These are phyloP conservation scores for Odobenus rosmarus DNA, from an alignment of 2,113 vertebrate genomes.

Conservation along the genomic window DNA sequence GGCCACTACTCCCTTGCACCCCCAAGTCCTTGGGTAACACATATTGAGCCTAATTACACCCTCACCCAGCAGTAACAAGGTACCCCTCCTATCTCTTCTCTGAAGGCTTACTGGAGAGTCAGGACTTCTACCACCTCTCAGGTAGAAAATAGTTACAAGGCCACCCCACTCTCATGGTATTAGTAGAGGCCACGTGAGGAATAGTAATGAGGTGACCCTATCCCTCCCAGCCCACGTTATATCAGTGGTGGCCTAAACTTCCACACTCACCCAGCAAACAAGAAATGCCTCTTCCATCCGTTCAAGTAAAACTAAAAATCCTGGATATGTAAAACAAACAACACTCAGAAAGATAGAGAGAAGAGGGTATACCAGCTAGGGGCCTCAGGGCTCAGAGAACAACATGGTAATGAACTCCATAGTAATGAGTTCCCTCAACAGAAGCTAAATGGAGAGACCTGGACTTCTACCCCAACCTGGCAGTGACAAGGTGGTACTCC, in stretches of 20 bases:
- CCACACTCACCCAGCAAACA: not conserved
- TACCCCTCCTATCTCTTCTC: not conserved
- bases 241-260: not conserved
- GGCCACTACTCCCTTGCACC: not conserved
- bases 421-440: not conserved
- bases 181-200: not conserved
- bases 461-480: not conserved
- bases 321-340: not conserved
- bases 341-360: not conserved
- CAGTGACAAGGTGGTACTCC: not conserved
- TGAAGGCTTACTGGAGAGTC: not conserved
- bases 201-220: not conserved
- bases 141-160: not conserved
- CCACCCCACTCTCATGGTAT: not conserved
- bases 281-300: not conserved
- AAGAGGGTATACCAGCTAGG: not conserved
- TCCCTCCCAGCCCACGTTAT: not conserved
- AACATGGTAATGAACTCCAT: not conserved
- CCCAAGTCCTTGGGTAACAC: not conserved
- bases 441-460: not conserved
- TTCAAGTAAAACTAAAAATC: not conserved
- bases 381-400: not conserved
- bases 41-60: not conserved
- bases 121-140: not conserved
- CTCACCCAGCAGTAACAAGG: not conserved